Evolutionary conservation across 1,140 invertebrate genomes (phyloP).

Genomic region (Leucophenga varia): DNA sequence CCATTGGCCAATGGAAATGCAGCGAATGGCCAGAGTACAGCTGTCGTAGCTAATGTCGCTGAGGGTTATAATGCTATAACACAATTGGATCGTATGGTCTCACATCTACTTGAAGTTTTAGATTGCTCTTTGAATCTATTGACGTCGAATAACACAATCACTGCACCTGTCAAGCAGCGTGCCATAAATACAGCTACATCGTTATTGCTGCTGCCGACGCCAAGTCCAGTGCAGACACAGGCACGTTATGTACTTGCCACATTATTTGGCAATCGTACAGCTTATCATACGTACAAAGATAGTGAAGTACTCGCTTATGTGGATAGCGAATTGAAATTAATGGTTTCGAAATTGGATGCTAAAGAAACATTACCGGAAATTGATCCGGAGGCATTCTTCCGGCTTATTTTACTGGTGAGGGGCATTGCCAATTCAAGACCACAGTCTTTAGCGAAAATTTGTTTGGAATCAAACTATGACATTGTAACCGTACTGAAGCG

Average conservation of each 20-base stretch:
- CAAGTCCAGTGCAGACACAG: conserved; percentile 74
- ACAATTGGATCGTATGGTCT: conserved; percentile 64
- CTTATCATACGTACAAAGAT: conserved; percentile 88
- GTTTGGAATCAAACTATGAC: conserved; percentile 47
- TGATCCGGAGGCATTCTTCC: conserved; percentile 90
- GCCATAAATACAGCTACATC: conserved; percentile 75
- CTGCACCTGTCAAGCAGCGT: conserved; percentile 58
- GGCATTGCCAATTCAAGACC: conserved; percentile 83
- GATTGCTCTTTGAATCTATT: conserved; percentile 65
- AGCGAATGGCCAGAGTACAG: conserved; percentile 8
- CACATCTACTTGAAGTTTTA: conserved; percentile 73
- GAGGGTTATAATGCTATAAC: conserved; percentile 50
- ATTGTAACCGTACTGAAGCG: conserved; percentile 38
- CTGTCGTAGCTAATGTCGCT: conserved; percentile 27
- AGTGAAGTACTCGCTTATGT: conserved; percentile 80
- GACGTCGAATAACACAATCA: conserved; percentile 52
- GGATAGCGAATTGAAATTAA: conserved; percentile 65
- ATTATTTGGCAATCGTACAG: conserved; percentile 69
- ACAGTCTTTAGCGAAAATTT: conserved; percentile 56
- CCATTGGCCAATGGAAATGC: no score
- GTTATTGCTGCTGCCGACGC: conserved; percentile 81
- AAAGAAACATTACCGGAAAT: conserved; percentile 62
- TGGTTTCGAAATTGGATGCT: conserved; percentile 33
- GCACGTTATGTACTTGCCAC: conserved; percentile 79
- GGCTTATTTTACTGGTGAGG: conserved; percentile 79